Conservation (phyloP, 2,888 invertebrate genomes). For the Corbicula japonica region DNA sequence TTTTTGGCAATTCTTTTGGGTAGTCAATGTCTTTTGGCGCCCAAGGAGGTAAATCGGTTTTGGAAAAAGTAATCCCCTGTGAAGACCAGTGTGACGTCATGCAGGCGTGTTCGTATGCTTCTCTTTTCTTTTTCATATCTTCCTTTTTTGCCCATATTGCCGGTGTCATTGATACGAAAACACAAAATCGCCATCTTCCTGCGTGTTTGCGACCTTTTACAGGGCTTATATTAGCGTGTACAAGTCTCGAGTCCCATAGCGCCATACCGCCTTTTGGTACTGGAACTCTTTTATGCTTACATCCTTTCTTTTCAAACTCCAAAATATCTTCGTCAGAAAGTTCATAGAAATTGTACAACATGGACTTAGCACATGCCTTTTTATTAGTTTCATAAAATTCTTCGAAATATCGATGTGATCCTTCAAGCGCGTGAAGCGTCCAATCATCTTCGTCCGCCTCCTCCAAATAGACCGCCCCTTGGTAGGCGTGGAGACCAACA, state of each 20-base stretch:
- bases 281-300: conserved; percentile 69
- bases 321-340: conserved; percentile 60
- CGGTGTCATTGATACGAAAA: conserved; percentile 81
- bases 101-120: conserved; percentile 69
- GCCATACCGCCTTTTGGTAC: conserved; percentile 82
- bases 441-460: conserved; percentile 23
- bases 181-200: conserved; percentile 78
- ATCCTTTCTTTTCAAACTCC: conserved; percentile 71
- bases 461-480: conserved; percentile 24
- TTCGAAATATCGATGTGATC: conserved; percentile 69
- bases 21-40: conserved; percentile 70
- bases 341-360: conserved; percentile 44
- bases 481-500: conserved; percentile 29
- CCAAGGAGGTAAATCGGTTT: conserved; percentile 8
- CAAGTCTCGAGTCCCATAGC: conserved; percentile 81
- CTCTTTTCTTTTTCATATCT: conserved; percentile 70
- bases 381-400: conserved; percentile 57
- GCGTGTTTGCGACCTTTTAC: conserved; percentile 66
- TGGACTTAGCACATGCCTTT: not conserved
- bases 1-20: conserved; percentile 62
- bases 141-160: conserved; percentile 76
- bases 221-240: conserved; percentile 80
- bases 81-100: conserved; percentile 79
- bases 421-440: conserved; percentile 69
- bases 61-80: conserved; percentile 66